These are phyloP conservation scores for Panzeria rudis DNA, from an alignment of 2,888 invertebrate species.

Conservation along the genomic window DNA sequence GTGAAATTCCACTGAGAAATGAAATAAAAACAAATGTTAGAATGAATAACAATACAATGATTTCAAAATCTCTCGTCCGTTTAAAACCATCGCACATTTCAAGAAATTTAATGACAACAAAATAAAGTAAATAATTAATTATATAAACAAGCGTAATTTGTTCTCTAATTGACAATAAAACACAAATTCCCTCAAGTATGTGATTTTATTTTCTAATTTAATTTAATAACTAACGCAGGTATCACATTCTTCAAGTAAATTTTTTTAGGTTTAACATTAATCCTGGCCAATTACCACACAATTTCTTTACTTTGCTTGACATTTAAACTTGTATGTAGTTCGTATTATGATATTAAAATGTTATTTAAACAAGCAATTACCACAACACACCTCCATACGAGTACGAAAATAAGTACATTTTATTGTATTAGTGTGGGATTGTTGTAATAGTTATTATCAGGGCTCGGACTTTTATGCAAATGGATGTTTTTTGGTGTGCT, in stretches of 20 bases:
- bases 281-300: constrained; percentile 41
- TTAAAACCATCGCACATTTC: not conserved
- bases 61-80: not conserved
- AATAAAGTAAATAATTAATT: constrained; percentile 1
- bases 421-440: constrained; percentile 16
- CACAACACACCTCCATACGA: not conserved
- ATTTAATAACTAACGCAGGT: constrained; percentile 1
- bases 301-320: constrained; percentile 34
- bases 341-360: constrained; percentile 29
- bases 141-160: constrained; percentile 9
- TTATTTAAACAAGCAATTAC: constrained; percentile 34
- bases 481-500: too few relatives aligned
- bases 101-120: not conserved
- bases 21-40: not conserved
- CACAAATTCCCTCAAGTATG: constrained; percentile 36
- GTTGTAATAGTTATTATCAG: constrained; percentile 29
- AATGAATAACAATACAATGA: not conserved
- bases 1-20: not conserved
- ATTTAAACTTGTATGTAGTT: constrained; percentile 24
- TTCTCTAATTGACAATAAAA: constrained; percentile 49
- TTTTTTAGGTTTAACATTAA: constrained; percentile 44
- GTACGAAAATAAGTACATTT: not conserved
- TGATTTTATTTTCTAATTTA: constrained; percentile 24
- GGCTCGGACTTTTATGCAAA: too few relatives aligned
- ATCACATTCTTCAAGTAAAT: not conserved